Evolutionary conservation across 2,797 vertebrate genomes (phyloP).

Genomic region (Tolypeutes matacus): DNA sequence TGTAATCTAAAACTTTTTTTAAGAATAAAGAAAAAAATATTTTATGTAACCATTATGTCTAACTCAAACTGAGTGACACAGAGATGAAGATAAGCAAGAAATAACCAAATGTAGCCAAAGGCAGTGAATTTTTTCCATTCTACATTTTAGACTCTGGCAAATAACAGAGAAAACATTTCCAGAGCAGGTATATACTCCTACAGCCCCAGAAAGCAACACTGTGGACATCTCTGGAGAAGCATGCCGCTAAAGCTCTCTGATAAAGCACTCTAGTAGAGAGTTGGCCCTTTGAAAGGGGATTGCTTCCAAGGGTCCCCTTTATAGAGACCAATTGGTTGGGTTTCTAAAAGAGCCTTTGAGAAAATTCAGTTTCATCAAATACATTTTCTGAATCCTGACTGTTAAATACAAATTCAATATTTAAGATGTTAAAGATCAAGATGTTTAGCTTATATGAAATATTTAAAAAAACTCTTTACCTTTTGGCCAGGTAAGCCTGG

Average conservation of each 20-base stretch:
- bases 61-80: neutral
- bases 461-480: conserved; percentile 77
- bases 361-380: conserved; percentile 20
- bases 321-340: neutral
- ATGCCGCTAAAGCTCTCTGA: neutral
- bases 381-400: neutral
- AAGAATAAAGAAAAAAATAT: neutral
- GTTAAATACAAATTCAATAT: neutral
- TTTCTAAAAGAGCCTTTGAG: neutral
- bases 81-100: neutral
- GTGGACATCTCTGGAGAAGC: neutral
- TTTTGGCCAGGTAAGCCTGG: conserved; percentile 82
- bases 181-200: neutral
- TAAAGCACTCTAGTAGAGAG: neutral
- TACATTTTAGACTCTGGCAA: neutral
- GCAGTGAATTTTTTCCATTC: neutral
- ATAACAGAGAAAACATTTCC: neutral
- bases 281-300: neutral
- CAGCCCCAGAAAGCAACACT: neutral
- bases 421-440: conserved; percentile 20
- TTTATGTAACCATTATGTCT: neutral
- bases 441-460: conserved; percentile 10
- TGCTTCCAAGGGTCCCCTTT: neutral
- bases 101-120: neutral
- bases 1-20: no score